Evolutionary conservation across 2,797 vertebrate genomes (phyloP).

Genomic region (Rhincodon typus): DNA sequence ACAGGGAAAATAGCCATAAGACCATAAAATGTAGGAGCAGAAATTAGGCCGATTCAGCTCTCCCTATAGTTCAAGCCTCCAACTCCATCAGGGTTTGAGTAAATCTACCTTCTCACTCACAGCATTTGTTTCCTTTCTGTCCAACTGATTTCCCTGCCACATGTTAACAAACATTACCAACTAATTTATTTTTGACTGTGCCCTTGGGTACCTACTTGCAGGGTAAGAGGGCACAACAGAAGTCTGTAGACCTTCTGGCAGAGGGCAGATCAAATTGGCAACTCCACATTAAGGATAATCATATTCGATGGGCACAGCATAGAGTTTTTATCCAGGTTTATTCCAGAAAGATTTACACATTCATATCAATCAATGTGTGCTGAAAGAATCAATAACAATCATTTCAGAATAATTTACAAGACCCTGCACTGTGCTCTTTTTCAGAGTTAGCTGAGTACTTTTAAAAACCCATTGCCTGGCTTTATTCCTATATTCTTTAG

Average conservation of each 20-base stretch:
- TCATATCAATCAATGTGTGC: background rate
- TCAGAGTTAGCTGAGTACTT: background rate
- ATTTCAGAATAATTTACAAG: background rate
- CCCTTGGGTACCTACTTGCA: background rate
- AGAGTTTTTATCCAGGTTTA: background rate
- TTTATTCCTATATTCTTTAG: background rate
- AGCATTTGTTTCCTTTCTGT: background rate
- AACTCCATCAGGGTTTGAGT: too few relatives aligned
- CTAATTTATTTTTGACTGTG: background rate
- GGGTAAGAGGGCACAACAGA: background rate
- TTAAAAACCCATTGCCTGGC: background rate
- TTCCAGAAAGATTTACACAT: background rate
- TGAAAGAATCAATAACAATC: background rate
- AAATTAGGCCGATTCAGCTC: too few relatives aligned
- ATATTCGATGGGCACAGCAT: background rate
- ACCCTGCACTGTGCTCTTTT: background rate
- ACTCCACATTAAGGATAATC: background rate
- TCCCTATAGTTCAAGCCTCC: too few relatives aligned
- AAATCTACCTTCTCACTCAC: background rate
- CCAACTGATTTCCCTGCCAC: background rate
- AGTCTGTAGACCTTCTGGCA: background rate
- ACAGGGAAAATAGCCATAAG: too few relatives aligned
- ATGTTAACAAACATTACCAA: background rate
- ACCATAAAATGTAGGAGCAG: too few relatives aligned
- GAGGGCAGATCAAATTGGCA: background rate